Percentiles rank a stretch among this genome's conserved stretches.
These are phyloP conservation scores for Hedya salicella DNA, from an alignment of 2,888 invertebrate species.

Conservation along the genomic window DNA sequence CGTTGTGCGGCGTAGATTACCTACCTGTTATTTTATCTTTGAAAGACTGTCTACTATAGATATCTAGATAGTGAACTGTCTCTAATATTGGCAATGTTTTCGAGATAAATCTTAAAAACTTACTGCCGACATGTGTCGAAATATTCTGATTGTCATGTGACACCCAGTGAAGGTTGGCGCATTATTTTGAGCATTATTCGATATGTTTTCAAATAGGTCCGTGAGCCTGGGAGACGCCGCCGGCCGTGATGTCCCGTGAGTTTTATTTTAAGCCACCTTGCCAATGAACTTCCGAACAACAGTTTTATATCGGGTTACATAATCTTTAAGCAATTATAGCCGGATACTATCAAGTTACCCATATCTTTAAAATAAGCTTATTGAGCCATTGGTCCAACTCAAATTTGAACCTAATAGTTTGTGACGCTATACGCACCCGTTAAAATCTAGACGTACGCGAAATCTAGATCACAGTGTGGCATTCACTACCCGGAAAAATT, in stretches of 20 bases:
- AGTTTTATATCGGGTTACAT: slow-evolving; percentile 32
- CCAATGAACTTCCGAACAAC: slow-evolving; percentile 57
- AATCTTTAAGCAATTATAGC: slow-evolving; percentile 12
- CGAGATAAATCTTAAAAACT: slow-evolving; percentile 12
- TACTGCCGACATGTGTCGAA: slow-evolving; percentile 30
- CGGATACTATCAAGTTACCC: background rate
- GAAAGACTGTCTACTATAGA: slow-evolving; percentile 3
- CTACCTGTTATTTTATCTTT: slow-evolving; percentile 5
- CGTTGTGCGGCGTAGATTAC: background rate
- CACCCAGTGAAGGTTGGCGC: slow-evolving; percentile 26
- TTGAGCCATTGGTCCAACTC: background rate
- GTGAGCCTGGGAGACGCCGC: slow-evolving; percentile 47
- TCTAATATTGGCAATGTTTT: slow-evolving; percentile 3
- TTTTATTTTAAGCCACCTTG: slow-evolving; percentile 66
- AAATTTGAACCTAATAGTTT: background rate
- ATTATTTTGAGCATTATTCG: slow-evolving; percentile 40
- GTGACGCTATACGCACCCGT: background rate
- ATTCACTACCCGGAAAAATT: background rate
- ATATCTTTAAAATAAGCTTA: background rate
- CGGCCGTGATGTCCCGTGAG: slow-evolving; percentile 53
- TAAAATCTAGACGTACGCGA: slow-evolving; percentile 1
- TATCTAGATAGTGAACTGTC: background rate
- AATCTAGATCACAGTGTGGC: background rate
- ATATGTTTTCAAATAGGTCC: slow-evolving; percentile 38
- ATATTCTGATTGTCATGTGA: slow-evolving; percentile 38